Percentiles rank a stretch among this genome's conserved stretches.
Evolutionary conservation across 2,113 vertebrate genomes (phyloP).

Genomic region (Plectropomus leopardus): DNA sequence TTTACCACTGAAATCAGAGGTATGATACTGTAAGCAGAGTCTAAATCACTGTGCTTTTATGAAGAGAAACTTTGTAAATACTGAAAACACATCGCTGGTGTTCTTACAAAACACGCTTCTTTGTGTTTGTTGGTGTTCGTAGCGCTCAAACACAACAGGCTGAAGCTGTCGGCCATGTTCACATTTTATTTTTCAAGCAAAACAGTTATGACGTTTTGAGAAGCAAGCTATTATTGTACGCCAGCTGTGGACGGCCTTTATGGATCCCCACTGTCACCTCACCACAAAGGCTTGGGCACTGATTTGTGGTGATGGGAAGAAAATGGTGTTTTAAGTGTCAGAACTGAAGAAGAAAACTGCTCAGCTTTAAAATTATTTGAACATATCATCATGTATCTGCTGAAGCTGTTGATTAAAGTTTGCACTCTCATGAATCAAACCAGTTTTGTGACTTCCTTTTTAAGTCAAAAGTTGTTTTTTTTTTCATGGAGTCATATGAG

Average conservation of each 20-base stretch:
- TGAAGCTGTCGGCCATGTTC: slow-evolving; percentile 35
- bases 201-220: slow-evolving; percentile 24
- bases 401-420: slow-evolving; percentile 82
- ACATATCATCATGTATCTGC: slow-evolving; percentile 66
- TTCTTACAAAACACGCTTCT: slow-evolving; percentile 49
- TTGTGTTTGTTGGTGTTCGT: slow-evolving; percentile 65
- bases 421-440: slow-evolving; percentile 70
- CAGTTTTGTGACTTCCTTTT: slow-evolving; percentile 17
- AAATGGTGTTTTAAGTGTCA: slow-evolving; percentile 9
- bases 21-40: slow-evolving; percentile 58
- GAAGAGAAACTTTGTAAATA: slow-evolving; percentile 60
- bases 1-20: slow-evolving; percentile 59
- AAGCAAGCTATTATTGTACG: slow-evolving; percentile 17
- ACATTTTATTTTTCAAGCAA: slow-evolving; percentile 51
- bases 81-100: slow-evolving; percentile 45
- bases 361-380: slow-evolving; percentile 58
- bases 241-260: background rate
- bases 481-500: too few relatives aligned
- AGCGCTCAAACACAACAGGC: slow-evolving; percentile 44
- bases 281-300: slow-evolving; percentile 26
- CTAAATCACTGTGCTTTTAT: slow-evolving; percentile 84
- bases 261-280: slow-evolving; percentile 10
- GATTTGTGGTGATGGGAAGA: slow-evolving; percentile 13
- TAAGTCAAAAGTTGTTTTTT: too few relatives aligned
- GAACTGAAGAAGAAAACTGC: slow-evolving; percentile 44